phyloP scores from a whole-genome alignment of 1,140 invertebrate species.

The Achatina immaculata region DNA sequence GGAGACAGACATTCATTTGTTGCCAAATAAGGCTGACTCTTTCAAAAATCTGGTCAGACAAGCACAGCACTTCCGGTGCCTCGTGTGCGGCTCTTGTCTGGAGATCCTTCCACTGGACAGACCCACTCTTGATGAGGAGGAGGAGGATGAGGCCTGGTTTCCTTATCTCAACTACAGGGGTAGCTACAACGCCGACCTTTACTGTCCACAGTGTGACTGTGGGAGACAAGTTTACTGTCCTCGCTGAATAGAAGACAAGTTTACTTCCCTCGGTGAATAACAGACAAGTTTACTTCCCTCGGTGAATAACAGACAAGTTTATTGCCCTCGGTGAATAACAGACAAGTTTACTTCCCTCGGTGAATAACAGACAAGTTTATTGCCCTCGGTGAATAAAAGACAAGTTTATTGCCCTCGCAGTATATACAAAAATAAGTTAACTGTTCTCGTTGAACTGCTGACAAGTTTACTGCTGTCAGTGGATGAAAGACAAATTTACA shows the following conservation, averaged over 20 bases:
- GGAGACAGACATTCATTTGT: not conserved
- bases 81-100: not conserved
- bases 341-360: no score
- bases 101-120: not conserved
- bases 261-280: no score
- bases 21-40: not conserved
- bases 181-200: not conserved
- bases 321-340: no score
- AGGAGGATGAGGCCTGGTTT: not conserved
- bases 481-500: no score
- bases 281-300: no score
- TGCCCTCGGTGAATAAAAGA: no score
- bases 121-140: not conserved
- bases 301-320: no score
- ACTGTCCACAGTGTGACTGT: conserved; percentile 8
- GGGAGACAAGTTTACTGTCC: not conserved
- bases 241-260: not conserved
- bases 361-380: no score
- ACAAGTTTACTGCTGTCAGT: no score
- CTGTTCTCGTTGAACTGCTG: no score
- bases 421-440: no score
- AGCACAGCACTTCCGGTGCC: not conserved
- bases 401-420: no score
- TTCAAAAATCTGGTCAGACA: not conserved
- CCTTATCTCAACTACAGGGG: not conserved